These are phyloP conservation scores for Aplodontia rufa DNA, from an alignment of 2,113 vertebrate genomes.

Conservation along the genomic window DNA sequence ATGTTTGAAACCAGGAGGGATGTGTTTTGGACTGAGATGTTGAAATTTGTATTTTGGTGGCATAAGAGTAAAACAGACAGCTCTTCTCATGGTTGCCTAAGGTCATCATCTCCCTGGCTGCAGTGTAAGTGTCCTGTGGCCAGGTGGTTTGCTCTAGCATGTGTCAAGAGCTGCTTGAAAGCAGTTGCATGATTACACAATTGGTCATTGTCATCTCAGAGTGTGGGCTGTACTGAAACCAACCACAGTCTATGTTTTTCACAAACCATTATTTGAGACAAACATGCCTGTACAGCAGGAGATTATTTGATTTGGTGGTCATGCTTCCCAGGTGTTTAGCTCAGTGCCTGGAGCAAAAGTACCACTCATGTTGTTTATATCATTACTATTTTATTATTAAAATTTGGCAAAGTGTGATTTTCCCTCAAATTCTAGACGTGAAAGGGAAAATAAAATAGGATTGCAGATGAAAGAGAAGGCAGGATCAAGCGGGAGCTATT, in stretches of 20 bases:
- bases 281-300: neutral
- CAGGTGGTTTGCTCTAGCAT: neutral
- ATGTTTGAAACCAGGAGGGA: too few species aligned
- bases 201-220: neutral
- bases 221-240: neutral
- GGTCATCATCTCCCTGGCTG: too few species aligned
- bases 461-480: slow-evolving; percentile 40
- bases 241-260: neutral
- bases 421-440: neutral
- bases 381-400: neutral
- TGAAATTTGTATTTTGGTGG: too few species aligned
- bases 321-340: neutral
- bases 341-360: neutral
- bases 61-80: too few species aligned
- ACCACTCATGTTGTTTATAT: neutral
- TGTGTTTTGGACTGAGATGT: too few species aligned
- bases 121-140: neutral
- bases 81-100: neutral
- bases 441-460: neutral
- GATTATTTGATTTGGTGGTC: neutral
- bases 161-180: neutral
- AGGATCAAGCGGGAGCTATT: slow-evolving; percentile 54
- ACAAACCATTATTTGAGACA: neutral
- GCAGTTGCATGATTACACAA: neutral
- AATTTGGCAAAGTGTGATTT: neutral